Conservation (phyloP, 37 sponge, comb jelly and placozoan genomes). For the Hormiphora californensis region DNA sequence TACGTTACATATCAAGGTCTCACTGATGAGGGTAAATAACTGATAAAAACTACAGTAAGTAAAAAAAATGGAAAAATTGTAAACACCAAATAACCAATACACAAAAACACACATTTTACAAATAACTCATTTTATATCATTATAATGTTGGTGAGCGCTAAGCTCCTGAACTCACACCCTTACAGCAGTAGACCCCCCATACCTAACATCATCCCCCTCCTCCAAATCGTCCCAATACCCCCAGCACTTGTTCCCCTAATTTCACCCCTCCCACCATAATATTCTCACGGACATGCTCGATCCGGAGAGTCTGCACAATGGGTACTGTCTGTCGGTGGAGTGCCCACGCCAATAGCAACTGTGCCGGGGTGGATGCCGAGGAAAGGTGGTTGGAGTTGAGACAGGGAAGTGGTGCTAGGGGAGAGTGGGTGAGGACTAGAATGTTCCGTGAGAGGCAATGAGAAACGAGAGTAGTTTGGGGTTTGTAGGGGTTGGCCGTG, state of each 20-base stretch:
- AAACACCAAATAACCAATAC: too few species aligned
- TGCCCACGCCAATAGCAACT: not conserved
- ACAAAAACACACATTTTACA: too few species aligned
- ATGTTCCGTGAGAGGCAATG: not conserved
- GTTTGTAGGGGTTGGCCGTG: not conserved
- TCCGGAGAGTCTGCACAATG: not conserved
- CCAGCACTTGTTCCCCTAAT: not conserved
- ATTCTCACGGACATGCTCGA: not conserved
- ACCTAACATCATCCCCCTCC: too few species aligned
- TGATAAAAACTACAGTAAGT: too few species aligned
- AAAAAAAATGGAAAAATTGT: too few species aligned
- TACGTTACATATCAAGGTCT: too few species aligned
- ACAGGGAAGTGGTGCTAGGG: too few species aligned
- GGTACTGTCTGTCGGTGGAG: conserved; percentile 1
- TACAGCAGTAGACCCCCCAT: too few species aligned
- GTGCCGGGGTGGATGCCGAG: not conserved
- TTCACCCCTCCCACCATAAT: not conserved
- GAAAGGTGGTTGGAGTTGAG: not conserved
- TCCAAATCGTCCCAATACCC: not conserved
- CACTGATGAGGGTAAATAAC: too few species aligned
- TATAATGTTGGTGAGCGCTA: too few species aligned
- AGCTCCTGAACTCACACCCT: too few species aligned
- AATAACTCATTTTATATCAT: too few species aligned
- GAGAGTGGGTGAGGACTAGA: not conserved
- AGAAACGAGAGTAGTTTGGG: not conserved